A percentile compares a stretch with the other conserved stretches of the same genome.
phyloP scores from a whole-genome alignment of 2,113 vertebrate species.

The Lathamus discolor region DNA sequence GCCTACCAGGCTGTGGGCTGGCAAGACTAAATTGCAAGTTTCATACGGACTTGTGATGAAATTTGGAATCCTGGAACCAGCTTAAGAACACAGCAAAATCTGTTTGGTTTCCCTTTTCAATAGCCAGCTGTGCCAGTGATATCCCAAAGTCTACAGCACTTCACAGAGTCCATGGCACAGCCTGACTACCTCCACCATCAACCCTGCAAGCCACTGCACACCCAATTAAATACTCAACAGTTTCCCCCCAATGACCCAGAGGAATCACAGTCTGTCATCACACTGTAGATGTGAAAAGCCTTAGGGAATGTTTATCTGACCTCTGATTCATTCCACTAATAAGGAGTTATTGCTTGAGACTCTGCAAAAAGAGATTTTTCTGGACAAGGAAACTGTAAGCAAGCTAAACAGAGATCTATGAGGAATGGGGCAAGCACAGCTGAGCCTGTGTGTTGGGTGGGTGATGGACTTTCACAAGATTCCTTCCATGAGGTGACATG shows the following conservation, averaged over 20 bases:
- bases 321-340: neutral
- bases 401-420: neutral
- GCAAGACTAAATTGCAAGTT: neutral
- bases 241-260: neutral
- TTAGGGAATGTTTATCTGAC: neutral
- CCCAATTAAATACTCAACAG: neutral
- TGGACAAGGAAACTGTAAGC: neutral
- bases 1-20: accelerated
- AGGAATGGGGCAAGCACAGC: neutral
- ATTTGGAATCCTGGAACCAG: neutral
- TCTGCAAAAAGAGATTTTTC: neutral
- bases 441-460: accelerated
- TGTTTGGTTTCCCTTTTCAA: neutral
- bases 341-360: neutral
- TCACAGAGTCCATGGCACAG: neutral
- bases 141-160: neutral
- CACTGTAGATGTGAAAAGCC: neutral
- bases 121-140: neutral
- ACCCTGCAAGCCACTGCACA: neutral
- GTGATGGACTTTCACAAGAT: neutral
- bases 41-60: accelerated
- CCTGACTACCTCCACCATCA: neutral
- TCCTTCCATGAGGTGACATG: neutral
- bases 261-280: neutral
- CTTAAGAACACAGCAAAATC: neutral